Percentiles rank a stretch among this genome's conserved stretches.
phyloP scores from a whole-genome alignment of 2,797 vertebrate species.

The Dallia pectoralis region DNA sequence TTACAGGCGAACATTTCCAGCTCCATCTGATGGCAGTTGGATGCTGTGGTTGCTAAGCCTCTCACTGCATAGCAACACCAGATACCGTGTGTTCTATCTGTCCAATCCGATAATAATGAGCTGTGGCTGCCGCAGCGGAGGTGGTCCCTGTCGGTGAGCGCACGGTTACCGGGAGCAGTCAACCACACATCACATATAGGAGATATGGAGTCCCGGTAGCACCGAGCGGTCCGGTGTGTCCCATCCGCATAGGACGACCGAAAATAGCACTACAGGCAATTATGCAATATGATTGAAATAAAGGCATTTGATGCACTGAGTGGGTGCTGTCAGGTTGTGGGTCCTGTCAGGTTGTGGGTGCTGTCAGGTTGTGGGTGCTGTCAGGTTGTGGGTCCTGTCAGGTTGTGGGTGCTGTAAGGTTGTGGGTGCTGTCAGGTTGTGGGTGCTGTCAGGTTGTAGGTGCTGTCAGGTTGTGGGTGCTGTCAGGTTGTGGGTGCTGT shows the following conservation, averaged over 20 bases:
- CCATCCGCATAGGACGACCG: conserved; percentile 17
- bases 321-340: conserved; percentile 45
- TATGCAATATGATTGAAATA: background rate
- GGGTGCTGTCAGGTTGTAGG: conserved; percentile 70
- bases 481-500: too few species aligned
- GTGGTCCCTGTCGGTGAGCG: conserved; percentile 1
- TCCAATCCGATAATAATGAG: background rate
- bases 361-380: conserved; percentile 65
- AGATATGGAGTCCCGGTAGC: conserved; percentile 27
- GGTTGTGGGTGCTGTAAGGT: conserved; percentile 63
- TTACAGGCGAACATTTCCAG: conserved; percentile 21
- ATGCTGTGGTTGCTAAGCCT: conserved; percentile 5
- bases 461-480: conserved; percentile 64
- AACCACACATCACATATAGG: conserved; percentile 14
- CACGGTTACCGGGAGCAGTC: conserved; percentile 16
- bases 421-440: conserved; percentile 56
- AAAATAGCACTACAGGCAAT: background rate
- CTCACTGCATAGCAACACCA: background rate
- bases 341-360: conserved; percentile 72
- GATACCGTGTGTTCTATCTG: conserved; percentile 12
- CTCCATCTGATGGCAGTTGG: conserved; percentile 22
- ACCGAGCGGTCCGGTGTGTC: conserved; percentile 21
- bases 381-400: too few species aligned
- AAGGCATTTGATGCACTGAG: too few species aligned
- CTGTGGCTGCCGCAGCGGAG: conserved; percentile 24